Base-by-base conservation (phyloP, 2,888 invertebrate genomes). In the Phoronis australis region DNA sequence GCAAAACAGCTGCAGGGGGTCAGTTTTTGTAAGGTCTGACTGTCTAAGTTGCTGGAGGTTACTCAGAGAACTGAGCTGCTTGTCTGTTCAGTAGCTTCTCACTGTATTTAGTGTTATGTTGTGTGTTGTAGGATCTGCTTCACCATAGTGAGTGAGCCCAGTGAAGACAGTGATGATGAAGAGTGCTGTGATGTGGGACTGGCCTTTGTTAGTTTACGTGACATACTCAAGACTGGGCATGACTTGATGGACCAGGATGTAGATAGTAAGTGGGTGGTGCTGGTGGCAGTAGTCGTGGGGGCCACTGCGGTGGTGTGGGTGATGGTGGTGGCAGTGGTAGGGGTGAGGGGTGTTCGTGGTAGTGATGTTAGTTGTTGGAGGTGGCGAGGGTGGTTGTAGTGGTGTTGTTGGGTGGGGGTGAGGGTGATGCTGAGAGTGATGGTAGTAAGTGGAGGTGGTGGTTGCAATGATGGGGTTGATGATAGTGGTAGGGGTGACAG, bases 181-280 rank as follows among this genome's bases (percentile, higher is more conserved):
- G 78, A 78, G n/a, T 78, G 78, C 64, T 74, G 76, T 56, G 78
- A 78, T 57, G 66, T 78, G 21, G 78, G 76, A 5, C 61, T 65
- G 45, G 75, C 75, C 4, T 68, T 59, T 44, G 67, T 77, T 42
- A 70, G 70, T 59, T 55, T 78, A 3, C 56, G 55, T 26, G 64
- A 75, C 40, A 73, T 76, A 41, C 56, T 77, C n/a, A 51, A 57
- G 37, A 56, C 56, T 2, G 59, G 65, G 25, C 56, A 60, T 39
- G 72, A 77, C 54, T 38, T 73, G 22, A 56, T 60, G 27, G 72
- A 76, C n/a, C 46, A 66, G 47, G 70, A 75, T 53, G 55, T 76
- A 25, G 61, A 65, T 26, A 65, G 76, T 77, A 62, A 64, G 73
- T 62, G 22, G 31, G n/a, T n/a, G n/a, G n/a, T n/a, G n/a, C n/a